A percentile compares a stretch with the other conserved stretches of the same genome.
Evolutionary conservation across 2,888 invertebrate genomes (phyloP).

Genomic region (Yponomeuta cagnagella): DNA sequence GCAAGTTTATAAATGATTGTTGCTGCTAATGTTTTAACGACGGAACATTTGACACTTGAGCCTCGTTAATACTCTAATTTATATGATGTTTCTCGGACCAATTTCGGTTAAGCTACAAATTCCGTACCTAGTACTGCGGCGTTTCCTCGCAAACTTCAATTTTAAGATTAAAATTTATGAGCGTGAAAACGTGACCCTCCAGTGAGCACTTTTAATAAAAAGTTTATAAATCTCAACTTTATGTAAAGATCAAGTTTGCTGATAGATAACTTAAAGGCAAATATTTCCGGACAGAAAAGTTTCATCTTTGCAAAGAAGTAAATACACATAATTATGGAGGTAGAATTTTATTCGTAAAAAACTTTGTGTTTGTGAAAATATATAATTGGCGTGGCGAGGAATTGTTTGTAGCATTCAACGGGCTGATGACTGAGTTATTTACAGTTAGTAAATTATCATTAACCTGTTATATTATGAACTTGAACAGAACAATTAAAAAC

Average conservation of each 20-base stretch:
- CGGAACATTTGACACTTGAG: constrained; percentile 4
- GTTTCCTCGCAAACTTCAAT: background rate
- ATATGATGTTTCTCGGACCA: background rate
- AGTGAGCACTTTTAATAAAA: background rate
- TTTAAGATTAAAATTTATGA: background rate
- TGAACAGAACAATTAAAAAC: no score
- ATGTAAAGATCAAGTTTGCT: background rate
- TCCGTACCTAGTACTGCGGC: background rate
- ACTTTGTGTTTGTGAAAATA: background rate
- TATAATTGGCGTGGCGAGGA: background rate
- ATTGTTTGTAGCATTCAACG: background rate
- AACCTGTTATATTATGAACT: no score
- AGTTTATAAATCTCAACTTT: background rate
- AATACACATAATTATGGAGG: background rate
- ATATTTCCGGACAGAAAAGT: background rate
- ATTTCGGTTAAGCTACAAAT: background rate
- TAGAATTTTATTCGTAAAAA: background rate
- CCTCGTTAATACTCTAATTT: background rate
- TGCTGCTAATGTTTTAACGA: constrained; percentile 17
- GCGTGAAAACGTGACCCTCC: background rate
- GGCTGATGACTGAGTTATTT: background rate
- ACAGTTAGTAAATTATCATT: background rate
- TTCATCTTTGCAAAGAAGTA: no score
- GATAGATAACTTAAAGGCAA: background rate
- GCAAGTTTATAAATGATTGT: constrained; percentile 22